phyloP scores from a whole-genome alignment of 2,797 vertebrate genomes.

The Darevskia nairensis region DNA sequence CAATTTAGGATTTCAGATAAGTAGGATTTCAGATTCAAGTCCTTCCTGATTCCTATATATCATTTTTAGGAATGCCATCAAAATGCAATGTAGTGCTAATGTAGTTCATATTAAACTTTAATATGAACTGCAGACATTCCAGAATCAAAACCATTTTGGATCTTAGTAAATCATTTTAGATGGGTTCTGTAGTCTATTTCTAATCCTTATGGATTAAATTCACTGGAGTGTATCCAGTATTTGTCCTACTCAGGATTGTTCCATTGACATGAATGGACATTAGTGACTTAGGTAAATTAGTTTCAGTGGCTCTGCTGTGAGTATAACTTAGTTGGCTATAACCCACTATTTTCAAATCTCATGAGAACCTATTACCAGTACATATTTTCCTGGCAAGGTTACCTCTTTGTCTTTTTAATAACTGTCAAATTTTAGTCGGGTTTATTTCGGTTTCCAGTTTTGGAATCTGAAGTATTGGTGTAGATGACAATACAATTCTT shows the following conservation, averaged over 20 bases:
- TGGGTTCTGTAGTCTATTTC: not conserved
- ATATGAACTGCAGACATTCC: not conserved
- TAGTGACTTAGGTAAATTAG: too few species aligned
- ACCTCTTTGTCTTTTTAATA: not conserved
- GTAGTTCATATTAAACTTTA: not conserved
- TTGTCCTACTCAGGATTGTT: too few species aligned
- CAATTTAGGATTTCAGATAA: not conserved
- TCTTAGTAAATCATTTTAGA: not conserved
- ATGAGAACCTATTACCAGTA: not conserved
- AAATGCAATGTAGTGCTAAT: not conserved
- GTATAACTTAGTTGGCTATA: too few species aligned
- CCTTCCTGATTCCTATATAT: not conserved
- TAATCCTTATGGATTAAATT: not conserved
- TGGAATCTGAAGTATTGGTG: not conserved
- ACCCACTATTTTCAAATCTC: not conserved
- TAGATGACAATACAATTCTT: not conserved
- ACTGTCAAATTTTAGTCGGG: not conserved
- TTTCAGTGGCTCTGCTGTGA: too few species aligned
- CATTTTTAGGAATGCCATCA: not conserved
- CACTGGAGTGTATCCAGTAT: not conserved
- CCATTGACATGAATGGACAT: too few species aligned
- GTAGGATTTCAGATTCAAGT: not conserved
- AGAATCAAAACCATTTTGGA: not conserved
- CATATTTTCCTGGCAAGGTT: not conserved
- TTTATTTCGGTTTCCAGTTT: not conserved